Percentiles rank a stretch among this genome's conserved stretches.
Evolutionary conservation across 2,888 invertebrate species (phyloP).

Genomic region (Magallana nippona): DNA sequence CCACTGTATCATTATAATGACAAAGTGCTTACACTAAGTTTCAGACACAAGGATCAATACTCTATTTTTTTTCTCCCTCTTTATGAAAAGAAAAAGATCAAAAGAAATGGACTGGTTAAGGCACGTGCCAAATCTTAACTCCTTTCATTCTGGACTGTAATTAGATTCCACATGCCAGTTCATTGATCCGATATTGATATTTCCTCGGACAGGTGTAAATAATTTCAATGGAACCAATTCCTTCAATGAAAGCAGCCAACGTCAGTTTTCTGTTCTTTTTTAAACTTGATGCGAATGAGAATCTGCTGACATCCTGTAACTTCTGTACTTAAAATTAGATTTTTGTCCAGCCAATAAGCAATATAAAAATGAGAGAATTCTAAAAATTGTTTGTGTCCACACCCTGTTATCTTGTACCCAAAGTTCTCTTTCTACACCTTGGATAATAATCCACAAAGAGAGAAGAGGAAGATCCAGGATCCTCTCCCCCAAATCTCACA

Average conservation of each 20-base stretch:
- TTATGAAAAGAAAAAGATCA: background rate
- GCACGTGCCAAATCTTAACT: slow-evolving; percentile 1
- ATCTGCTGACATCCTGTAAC: too few relatives aligned
- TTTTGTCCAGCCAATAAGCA: too few relatives aligned
- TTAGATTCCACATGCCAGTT: background rate
- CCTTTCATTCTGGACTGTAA: background rate
- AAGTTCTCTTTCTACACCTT: too few relatives aligned
- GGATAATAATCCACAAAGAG: background rate
- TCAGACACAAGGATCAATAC: background rate
- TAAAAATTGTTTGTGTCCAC: too few relatives aligned
- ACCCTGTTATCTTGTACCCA: too few relatives aligned
- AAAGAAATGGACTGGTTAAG: background rate
- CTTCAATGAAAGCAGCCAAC: too few relatives aligned
- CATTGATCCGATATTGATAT: background rate
- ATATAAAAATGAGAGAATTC: too few relatives aligned
- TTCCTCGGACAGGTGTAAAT: slow-evolving; percentile 7
- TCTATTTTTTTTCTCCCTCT: background rate
- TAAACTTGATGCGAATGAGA: too few relatives aligned
- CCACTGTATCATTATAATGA: background rate
- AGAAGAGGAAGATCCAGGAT: background rate
- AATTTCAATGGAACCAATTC: too few relatives aligned
- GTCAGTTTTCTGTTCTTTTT: too few relatives aligned
- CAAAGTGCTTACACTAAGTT: background rate
- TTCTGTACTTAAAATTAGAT: too few relatives aligned
- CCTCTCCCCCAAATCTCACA: background rate